Base-by-base conservation (phyloP, 2,113 vertebrate genomes). In the Microtus richardsoni region DNA sequence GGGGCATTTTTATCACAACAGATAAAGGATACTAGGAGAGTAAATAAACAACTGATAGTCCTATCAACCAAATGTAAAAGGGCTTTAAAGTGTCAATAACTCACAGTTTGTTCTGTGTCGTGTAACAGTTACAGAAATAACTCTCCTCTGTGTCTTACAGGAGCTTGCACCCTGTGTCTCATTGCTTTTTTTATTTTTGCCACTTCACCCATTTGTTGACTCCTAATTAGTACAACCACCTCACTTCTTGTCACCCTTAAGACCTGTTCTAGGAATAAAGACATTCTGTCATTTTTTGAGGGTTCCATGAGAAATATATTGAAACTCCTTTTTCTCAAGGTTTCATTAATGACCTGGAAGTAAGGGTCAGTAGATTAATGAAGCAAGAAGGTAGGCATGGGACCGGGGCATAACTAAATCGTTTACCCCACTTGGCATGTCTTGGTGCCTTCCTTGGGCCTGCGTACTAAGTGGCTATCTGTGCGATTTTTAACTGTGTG, bases 351-450 rank as follows among this genome's bases (percentile, higher is more conserved):
- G 54, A 66, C 70, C 13, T 78, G 41, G 13, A 62, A 22, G 33
- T 70, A 94, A 83, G 62, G 89, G n/a, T 80, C 80, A 94, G 36
- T 41, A 87, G 17, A 87, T 75, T 60, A 74, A 68, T 2, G 52
- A 87, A 68, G 58, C 33, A 44, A 91, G 58, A 33, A 52, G 22
- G 19, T 22, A 73, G 39, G 47, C 22, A 64, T 75, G 11, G 68
- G 26, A 30, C 39, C 83, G 91, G 28, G 1, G 3, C 14, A 30
- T 22, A 80, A 28, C 71, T 83, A 70, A 79, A 19, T n/a, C 52
- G 22, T 41, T 75, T 19, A 49, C 7, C 16, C 9, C 5, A 26
- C 11, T 88, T 36, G 3, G 0, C 5, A 11, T 19, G 16, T 52
- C 44, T 82, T 58, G 11, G 33, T 82, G 30, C 14, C 52, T 91